phyloP scores from a whole-genome alignment of 2,113 vertebrate species.

The Tonatia bakeri region DNA sequence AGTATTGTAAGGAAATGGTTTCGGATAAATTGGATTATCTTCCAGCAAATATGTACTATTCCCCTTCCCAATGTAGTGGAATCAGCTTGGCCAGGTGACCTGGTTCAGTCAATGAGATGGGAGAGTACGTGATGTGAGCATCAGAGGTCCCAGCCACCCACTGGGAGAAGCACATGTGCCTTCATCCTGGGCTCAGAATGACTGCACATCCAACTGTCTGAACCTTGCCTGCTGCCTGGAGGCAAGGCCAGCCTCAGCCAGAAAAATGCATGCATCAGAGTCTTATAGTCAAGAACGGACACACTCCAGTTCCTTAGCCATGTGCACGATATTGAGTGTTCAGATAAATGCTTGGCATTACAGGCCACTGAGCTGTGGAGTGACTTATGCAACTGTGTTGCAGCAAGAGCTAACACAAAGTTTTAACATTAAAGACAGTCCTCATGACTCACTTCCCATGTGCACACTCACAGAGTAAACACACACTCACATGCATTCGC shows the following conservation, averaged over 20 bases:
- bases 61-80: neutral
- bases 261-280: too few relatives aligned
- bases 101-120: neutral
- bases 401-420: neutral
- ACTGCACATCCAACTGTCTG: neutral
- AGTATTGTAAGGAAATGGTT: neutral
- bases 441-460: neutral
- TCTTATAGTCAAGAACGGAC: neutral
- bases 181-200: neutral
- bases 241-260: neutral
- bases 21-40: neutral
- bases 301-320: neutral
- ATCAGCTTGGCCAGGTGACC: neutral
- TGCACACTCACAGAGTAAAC: rapidly evolving
- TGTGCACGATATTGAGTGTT: neutral
- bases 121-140: neutral
- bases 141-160: neutral
- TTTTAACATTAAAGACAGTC: neutral
- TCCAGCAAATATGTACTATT: neutral
- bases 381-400: neutral
- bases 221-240: too few relatives aligned
- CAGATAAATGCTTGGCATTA: too few relatives aligned
- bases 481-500: too few relatives aligned
- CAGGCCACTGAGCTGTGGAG: neutral
- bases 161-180: neutral